Base-by-base conservation (phyloP, 2,113 vertebrate species). In the Ondatra zibethicus region DNA sequence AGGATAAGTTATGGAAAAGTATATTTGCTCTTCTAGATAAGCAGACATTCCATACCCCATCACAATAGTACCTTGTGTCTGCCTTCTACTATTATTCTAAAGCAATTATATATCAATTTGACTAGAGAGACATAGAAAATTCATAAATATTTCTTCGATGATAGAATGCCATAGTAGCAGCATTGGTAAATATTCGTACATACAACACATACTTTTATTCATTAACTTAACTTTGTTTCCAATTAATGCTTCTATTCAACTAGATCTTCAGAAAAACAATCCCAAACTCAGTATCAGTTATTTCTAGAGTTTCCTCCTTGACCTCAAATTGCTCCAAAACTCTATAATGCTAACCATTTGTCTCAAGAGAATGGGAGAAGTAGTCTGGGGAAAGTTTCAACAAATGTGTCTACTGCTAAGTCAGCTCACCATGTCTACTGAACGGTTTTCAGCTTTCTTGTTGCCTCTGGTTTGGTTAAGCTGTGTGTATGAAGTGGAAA, bases 191-290 rank as follows among this genome's bases (percentile, higher is more conserved):
- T 52, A 82, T n/a, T 63, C 1, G 31, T 52, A 36, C 55, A 61
- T 45, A 14, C 25, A 70, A 76, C 5, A 45, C 50, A 1, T 5
- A 70, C 85, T 7, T 80, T 45, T 72, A n/a, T 39, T 87, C 9
- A 29, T 85, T 68, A 80, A 73, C 3, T 88, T 16, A 66, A 42
- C 16, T 81, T 96, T 17, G 73, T 84, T 95, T 90, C 86, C 70
- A 5, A 89, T 70, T 68, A 76, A 78, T 27, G 7, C n/a, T 36
- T 95, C 29, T 89, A 16, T 81, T 61, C 10, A 25, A 33, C 6
- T 27, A 52, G 36, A 16, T 50, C 10, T 78, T 92, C 72, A 36
- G 61, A 92, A 63, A 87, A 50, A 66, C 50, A 89, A 52, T 4
- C 36, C 52, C 39, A 50, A 66, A 27, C 47, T 23, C 13, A 45